phyloP scores from a whole-genome alignment of 2,888 invertebrate genomes.

The Eupeodes latifasciatus region DNA sequence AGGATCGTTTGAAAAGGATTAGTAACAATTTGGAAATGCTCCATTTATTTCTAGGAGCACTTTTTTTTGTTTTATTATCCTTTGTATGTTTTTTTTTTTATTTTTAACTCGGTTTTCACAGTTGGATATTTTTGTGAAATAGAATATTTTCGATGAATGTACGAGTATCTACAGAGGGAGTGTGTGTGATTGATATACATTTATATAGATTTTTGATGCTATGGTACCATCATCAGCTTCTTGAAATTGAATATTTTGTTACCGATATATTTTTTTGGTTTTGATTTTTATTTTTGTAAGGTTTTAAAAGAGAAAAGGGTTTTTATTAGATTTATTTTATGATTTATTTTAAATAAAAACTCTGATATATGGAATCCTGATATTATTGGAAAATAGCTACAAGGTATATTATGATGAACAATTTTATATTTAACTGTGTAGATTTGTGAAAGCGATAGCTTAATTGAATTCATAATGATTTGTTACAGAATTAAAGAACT shows the following conservation, averaged over 20 bases:
- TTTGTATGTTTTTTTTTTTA: slow-evolving; percentile 2
- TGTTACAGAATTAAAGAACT: not conserved
- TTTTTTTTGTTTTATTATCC: slow-evolving; percentile 33
- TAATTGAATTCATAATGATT: not conserved
- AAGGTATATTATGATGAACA: not conserved
- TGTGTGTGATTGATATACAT: slow-evolving; percentile 18
- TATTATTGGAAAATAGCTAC: not conserved
- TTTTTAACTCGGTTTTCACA: slow-evolving; percentile 27
- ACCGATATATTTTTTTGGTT: not conserved
- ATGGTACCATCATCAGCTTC: not conserved
- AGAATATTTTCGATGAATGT: slow-evolving; percentile 67
- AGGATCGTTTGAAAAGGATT: slow-evolving; percentile 70
- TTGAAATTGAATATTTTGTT: slow-evolving; percentile 37
- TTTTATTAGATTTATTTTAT: not conserved
- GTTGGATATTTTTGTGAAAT: slow-evolving; percentile 61
- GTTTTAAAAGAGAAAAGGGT: not conserved
- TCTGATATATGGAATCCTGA: not conserved
- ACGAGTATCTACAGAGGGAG: not conserved
- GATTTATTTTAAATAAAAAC: not conserved
- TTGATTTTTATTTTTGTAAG: not conserved
- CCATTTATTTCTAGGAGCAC: slow-evolving; percentile 61
- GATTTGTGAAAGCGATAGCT: not conserved
- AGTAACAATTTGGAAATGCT: slow-evolving; percentile 71
- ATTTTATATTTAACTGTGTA: not conserved
- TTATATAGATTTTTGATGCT: not conserved